Percentiles rank a stretch among this genome's conserved stretches.
These are phyloP conservation scores for Arizona elegans DNA, from an alignment of 2,113 vertebrate genomes.

Conservation along the genomic window DNA sequence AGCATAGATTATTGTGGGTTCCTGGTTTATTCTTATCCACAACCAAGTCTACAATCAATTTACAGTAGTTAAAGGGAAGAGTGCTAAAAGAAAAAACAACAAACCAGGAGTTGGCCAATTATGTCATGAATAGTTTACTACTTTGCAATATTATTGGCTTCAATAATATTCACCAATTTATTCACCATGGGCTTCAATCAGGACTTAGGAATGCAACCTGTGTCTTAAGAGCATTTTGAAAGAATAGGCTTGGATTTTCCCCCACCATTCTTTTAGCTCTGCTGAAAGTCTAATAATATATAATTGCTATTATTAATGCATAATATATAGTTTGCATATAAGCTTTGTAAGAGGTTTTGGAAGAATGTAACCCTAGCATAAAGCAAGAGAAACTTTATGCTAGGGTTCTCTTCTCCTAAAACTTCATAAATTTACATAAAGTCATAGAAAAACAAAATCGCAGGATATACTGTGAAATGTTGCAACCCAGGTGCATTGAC, in stretches of 20 bases:
- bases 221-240: background rate
- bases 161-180: background rate
- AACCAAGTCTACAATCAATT: background rate
- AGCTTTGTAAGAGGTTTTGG: background rate
- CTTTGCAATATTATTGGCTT: background rate
- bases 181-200: background rate
- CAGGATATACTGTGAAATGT: background rate
- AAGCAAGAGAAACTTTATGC: background rate
- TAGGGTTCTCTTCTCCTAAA: background rate
- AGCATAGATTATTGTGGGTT: background rate
- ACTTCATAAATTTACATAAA: background rate
- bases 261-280: background rate
- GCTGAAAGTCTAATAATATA: background rate
- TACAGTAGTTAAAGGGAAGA: background rate
- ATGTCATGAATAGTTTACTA: background rate
- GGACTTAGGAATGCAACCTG: background rate
- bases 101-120: background rate
- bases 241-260: background rate
- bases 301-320: background rate
- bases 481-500: background rate
- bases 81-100: background rate
- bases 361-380: background rate
- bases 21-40: background rate
- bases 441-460: background rate
- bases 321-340: background rate